phyloP scores from a whole-genome alignment of 2,797 vertebrate genomes.

The Acrossocheilus fasciatus region DNA sequence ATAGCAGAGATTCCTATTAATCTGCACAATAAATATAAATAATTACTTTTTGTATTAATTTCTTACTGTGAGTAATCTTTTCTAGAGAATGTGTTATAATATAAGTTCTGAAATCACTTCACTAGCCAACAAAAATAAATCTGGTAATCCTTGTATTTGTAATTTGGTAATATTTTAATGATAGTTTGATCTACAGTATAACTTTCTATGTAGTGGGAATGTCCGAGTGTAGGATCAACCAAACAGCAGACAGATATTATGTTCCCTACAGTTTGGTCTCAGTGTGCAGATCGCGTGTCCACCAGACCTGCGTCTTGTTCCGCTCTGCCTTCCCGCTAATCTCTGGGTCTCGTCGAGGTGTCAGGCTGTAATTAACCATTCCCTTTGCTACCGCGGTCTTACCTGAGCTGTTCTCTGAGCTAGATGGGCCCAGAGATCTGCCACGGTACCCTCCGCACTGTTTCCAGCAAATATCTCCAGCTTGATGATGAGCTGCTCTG shows the following conservation, averaged over 20 bases:
- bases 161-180: not conserved
- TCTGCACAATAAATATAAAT: not conserved
- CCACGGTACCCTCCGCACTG: not conserved
- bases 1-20: not conserved
- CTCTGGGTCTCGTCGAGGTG: conserved; percentile 44
- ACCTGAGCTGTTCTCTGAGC: not conserved
- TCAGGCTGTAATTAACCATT: conserved; percentile 56
- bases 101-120: not conserved
- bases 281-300: not conserved
- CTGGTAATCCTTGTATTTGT: not conserved
- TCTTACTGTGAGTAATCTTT: not conserved
- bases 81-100: not conserved
- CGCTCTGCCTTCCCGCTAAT: conserved; percentile 25
- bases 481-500: conserved; percentile 30
- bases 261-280: conserved; percentile 42
- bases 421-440: not conserved
- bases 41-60: not conserved
- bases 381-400: conserved; percentile 34
- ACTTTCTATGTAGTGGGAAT: conserved; percentile 21
- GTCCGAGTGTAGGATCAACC: conserved; percentile 26
- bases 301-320: not conserved
- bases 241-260: conserved; percentile 38
- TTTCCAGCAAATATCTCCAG: conserved; percentile 31
- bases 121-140: not conserved
- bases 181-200: not conserved